A percentile compares a stretch with the other conserved stretches of the same genome.
phyloP scores from a whole-genome alignment of 2,113 vertebrate species.

The Prochilodus magdalenae region DNA sequence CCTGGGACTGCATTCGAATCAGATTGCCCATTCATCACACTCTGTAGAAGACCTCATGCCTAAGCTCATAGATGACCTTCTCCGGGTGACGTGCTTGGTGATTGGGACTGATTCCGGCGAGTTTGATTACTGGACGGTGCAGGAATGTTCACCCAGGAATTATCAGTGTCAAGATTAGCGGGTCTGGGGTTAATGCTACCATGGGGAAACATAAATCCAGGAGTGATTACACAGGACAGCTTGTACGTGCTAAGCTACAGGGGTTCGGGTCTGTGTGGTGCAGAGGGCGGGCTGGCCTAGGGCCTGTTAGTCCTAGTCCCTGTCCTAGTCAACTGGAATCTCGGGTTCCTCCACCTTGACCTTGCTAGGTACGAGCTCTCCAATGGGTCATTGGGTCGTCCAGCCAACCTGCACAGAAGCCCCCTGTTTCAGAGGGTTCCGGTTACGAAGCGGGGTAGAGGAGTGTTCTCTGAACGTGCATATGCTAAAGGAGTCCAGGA shows the following conservation, averaged over 20 bases:
- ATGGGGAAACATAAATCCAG: neutral
- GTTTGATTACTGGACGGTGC: neutral
- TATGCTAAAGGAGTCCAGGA: neutral
- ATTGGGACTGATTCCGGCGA: slow-evolving; percentile 14
- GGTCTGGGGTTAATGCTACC: neutral
- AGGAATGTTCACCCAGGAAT: neutral
- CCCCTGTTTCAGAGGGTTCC: neutral
- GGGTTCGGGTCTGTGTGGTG: neutral
- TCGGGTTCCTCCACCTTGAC: neutral
- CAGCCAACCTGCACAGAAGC: slow-evolving; percentile 18
- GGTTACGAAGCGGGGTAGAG: slow-evolving; percentile 1
- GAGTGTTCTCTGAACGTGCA: neutral
- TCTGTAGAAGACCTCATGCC: neutral
- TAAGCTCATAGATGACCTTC: slow-evolving; percentile 3
- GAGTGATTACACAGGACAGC: neutral
- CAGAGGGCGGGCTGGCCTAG: too few relatives aligned
- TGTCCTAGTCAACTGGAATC: neutral
- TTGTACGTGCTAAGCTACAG: neutral
- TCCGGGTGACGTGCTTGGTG: neutral
- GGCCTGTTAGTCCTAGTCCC: too few relatives aligned
- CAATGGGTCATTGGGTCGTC: slow-evolving; percentile 8
- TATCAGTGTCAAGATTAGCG: slow-evolving; percentile 2
- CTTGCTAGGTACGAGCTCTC: slow-evolving; percentile 15
- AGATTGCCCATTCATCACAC: slow-evolving; percentile 23
- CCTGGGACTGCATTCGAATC: slow-evolving; percentile 22